phyloP scores from a whole-genome alignment of 2,888 invertebrate genomes.

The Meteorus cinctellus region DNA sequence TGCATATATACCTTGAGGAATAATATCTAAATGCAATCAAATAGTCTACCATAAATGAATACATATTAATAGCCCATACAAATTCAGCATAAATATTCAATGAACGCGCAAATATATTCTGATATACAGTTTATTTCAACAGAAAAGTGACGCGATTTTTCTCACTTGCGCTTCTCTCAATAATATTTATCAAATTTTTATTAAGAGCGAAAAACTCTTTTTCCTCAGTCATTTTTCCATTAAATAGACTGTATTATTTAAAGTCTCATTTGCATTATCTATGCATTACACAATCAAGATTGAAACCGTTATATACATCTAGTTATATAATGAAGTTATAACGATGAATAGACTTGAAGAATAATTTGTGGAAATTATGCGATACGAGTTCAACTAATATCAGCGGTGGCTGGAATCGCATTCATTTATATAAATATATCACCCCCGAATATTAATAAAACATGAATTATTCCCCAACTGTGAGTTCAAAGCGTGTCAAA shows the following conservation, averaged over 20 bases:
- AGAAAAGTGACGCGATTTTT: constrained; percentile 1
- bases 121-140: neutral
- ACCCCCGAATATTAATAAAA: no score
- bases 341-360: no score
- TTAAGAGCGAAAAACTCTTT: neutral
- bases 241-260: neutral
- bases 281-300: neutral
- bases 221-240: neutral
- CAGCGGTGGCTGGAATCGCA: no score
- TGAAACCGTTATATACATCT: no score
- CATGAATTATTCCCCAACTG: no score
- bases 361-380: no score
- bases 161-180: neutral
- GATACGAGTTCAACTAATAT: no score
- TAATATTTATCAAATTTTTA: neutral
- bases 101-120: neutral
- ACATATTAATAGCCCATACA: constrained; percentile 38
- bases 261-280: neutral
- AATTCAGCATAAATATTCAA: constrained; percentile 35
- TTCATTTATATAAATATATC: no score
- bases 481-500: neutral
- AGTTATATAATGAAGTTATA: no score
- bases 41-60: constrained; percentile 29
- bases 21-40: constrained; percentile 33
- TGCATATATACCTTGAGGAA: neutral